Conservation (phyloP, 2,888 invertebrate species). For the Melolontha melolontha region DNA sequence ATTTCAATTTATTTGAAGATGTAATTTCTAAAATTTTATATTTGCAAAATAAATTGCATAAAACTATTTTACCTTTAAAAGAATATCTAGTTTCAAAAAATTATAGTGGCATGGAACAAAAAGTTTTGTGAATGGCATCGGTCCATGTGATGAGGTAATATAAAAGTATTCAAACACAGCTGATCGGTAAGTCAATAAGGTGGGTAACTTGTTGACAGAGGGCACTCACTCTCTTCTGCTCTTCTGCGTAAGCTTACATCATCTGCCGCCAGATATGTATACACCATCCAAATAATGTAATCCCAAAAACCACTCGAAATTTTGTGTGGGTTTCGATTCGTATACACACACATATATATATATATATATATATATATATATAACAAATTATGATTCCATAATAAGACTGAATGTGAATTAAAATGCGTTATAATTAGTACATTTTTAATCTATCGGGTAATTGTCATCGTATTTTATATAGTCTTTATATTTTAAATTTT, state of each 20-base stretch:
- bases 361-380: neutral
- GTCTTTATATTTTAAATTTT: too few species aligned
- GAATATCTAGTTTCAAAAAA: too few species aligned
- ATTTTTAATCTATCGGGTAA: too few species aligned
- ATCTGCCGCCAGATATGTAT: constrained; percentile 46
- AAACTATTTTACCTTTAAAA: too few species aligned
- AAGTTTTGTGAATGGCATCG: constrained; percentile 39
- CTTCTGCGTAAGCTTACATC: constrained; percentile 49
- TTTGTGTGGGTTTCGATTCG: constrained; percentile 13
- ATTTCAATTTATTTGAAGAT: too few species aligned
- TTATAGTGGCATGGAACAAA: constrained; percentile 7
- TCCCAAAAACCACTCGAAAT: constrained; percentile 39
- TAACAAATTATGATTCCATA: too few species aligned
- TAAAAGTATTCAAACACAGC: constrained; percentile 59
- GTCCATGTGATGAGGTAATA: constrained; percentile 57
- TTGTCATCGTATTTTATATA: too few species aligned
- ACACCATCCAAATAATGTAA: constrained; percentile 39
- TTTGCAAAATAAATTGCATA: too few species aligned
- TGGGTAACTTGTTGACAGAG: constrained; percentile 59
- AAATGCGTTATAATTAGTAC: too few species aligned
- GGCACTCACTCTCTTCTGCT: constrained; percentile 47
- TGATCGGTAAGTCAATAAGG: constrained; percentile 60
- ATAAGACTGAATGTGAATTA: too few species aligned
- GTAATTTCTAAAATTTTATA: too few species aligned
- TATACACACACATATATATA: neutral